phyloP scores from a whole-genome alignment of 2,888 invertebrate species.

The Bedellia somnulentella region DNA sequence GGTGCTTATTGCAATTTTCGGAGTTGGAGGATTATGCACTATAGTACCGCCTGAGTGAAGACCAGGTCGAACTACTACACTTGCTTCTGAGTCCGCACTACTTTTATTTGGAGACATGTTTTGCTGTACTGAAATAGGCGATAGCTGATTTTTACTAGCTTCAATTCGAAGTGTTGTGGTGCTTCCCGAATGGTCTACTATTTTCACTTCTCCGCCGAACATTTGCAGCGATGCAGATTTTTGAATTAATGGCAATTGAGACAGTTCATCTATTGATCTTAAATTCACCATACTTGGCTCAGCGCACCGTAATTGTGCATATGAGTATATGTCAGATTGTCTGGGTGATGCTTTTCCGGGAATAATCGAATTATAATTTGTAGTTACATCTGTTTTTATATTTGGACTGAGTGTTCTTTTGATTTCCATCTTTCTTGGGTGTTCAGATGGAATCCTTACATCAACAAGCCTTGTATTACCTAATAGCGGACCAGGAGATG shows the following conservation, averaged over 20 bases:
- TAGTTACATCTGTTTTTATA: slow-evolving; percentile 37
- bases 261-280: slow-evolving; percentile 60
- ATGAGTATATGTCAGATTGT: slow-evolving; percentile 39
- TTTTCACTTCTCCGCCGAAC: slow-evolving; percentile 80
- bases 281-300: slow-evolving; percentile 48
- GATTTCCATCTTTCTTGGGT: slow-evolving; percentile 31
- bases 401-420: slow-evolving; percentile 38
- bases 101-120: slow-evolving; percentile 48
- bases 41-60: slow-evolving; percentile 85
- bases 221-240: slow-evolving; percentile 63
- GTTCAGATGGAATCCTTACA: slow-evolving; percentile 43
- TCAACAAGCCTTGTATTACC: slow-evolving; percentile 83
- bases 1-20: slow-evolving; percentile 29
- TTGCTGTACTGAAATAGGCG: slow-evolving; percentile 58
- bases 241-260: slow-evolving; percentile 56
- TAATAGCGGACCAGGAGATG: slow-evolving; percentile 80
- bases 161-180: slow-evolving; percentile 72
- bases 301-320: slow-evolving; percentile 50
- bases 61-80: slow-evolving; percentile 78
- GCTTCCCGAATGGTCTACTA: slow-evolving; percentile 68
- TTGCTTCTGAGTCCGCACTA: slow-evolving; percentile 51
- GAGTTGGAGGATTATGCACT: slow-evolving; percentile 62
- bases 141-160: slow-evolving; percentile 59
- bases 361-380: slow-evolving; percentile 38
- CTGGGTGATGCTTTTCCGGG: slow-evolving; percentile 43